phyloP scores from a whole-genome alignment of 2,113 vertebrate genomes.

The Furnarius figulus region DNA sequence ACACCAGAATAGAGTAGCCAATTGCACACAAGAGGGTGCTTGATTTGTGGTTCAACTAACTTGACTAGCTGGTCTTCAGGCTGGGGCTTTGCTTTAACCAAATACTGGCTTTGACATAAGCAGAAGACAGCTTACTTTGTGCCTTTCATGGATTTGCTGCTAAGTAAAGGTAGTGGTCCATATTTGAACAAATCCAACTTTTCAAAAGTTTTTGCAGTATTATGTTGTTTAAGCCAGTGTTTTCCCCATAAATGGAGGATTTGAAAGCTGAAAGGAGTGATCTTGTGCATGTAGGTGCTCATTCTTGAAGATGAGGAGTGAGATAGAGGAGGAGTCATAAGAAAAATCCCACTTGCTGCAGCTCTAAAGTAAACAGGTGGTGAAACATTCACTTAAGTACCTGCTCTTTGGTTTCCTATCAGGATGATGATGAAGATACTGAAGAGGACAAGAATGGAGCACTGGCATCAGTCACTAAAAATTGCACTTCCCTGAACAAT shows the following conservation, averaged over 20 bases:
- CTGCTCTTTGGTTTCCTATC: neutral
- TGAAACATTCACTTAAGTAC: neutral
- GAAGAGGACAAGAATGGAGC: conserved; percentile 84
- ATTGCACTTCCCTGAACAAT: conserved; percentile 67
- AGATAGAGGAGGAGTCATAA: neutral
- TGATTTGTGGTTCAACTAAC: neutral
- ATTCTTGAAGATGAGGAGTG: neutral
- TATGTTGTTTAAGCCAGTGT: neutral
- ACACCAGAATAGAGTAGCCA: neutral
- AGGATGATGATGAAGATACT: conserved; percentile 46
- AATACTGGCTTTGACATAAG: neutral
- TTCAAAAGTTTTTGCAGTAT: neutral
- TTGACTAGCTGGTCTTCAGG: neutral
- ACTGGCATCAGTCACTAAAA: conserved; percentile 78
- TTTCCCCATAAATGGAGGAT: neutral
- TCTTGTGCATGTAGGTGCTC: neutral
- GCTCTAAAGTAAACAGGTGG: neutral
- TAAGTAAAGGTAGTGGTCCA: neutral
- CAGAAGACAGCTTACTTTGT: neutral
- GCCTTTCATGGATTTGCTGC: neutral
- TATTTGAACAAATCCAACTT: neutral
- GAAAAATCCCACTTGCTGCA: neutral
- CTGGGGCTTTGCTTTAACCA: neutral
- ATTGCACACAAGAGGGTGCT: neutral
- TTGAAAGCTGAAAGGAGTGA: neutral